These are phyloP conservation scores for Scartelaos histophorus DNA, from an alignment of 2,113 vertebrate genomes.

Conservation along the genomic window DNA sequence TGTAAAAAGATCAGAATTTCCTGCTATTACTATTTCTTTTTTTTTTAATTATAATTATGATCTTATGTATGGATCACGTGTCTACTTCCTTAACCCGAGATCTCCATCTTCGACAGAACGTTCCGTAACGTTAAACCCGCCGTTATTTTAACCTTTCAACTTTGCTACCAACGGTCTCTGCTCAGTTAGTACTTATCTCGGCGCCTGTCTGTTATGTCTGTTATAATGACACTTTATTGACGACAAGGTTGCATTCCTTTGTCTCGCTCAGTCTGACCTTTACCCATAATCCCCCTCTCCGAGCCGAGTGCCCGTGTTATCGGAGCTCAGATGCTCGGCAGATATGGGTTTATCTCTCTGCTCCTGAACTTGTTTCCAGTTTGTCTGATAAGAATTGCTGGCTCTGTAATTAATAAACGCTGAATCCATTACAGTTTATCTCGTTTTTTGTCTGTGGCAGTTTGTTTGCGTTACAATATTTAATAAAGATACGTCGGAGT, in stretches of 20 bases:
- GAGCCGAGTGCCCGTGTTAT: neutral
- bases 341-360: slow-evolving; percentile 4
- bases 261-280: neutral
- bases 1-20: too few species aligned
- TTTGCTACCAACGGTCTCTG: neutral
- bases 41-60: too few species aligned
- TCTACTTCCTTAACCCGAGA: too few species aligned
- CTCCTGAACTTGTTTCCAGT: neutral
- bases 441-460: neutral
- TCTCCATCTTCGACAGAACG: neutral
- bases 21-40: too few species aligned
- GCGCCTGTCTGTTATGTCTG: neutral
- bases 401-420: neutral
- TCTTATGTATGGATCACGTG: too few species aligned
- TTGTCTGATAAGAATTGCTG: neutral
- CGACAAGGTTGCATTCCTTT: neutral
- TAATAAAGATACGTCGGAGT: too few species aligned
- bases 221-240: neutral
- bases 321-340: neutral
- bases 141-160: neutral
- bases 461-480: too few species aligned
- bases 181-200: neutral
- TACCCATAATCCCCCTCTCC: slow-evolving; percentile 5
- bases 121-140: neutral
- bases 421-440: neutral